A percentile compares a stretch with the other conserved stretches of the same genome.
Conservation (phyloP, 2,888 invertebrate species). For the Julus scanicus region DNA sequence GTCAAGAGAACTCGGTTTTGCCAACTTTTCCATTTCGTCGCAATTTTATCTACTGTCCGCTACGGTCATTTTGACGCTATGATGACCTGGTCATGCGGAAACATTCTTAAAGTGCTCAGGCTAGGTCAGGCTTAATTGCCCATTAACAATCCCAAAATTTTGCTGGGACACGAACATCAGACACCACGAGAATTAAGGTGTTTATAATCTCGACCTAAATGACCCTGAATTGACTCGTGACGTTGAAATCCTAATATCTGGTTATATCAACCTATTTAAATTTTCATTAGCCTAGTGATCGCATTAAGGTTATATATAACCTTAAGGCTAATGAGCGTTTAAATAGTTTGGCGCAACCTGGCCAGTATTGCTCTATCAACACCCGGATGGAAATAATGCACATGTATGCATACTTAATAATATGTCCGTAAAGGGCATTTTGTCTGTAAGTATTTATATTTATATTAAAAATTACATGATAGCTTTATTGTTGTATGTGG, state of each 20-base stretch:
- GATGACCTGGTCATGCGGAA: not conserved
- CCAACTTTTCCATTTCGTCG: not conserved
- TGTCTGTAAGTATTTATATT: too few species aligned
- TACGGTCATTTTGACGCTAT: not conserved
- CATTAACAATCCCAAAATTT: not conserved
- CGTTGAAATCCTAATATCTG: too few species aligned
- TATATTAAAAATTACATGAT: too few species aligned
- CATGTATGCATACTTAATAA: too few species aligned
- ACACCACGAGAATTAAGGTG: not conserved
- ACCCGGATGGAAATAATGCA: too few species aligned
- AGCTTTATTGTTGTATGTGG: too few species aligned
- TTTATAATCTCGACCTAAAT: not conserved
- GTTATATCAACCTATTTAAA: too few species aligned
- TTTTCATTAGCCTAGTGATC: too few species aligned
- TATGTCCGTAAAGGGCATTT: too few species aligned
- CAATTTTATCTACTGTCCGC: not conserved
- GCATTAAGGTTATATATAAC: not conserved
- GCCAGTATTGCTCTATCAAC: too few species aligned
- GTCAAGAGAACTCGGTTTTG: conserved; percentile 23
- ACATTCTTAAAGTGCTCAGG: not conserved
- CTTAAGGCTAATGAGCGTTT: not conserved
- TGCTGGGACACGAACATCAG: not conserved
- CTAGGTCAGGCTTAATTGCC: not conserved
- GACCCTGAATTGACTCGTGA: too few species aligned
- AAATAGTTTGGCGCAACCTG: too few species aligned